A percentile compares a stretch with the other conserved stretches of the same genome.
phyloP scores from a whole-genome alignment of 2,888 invertebrate species.

The Harmothoe impar region DNA sequence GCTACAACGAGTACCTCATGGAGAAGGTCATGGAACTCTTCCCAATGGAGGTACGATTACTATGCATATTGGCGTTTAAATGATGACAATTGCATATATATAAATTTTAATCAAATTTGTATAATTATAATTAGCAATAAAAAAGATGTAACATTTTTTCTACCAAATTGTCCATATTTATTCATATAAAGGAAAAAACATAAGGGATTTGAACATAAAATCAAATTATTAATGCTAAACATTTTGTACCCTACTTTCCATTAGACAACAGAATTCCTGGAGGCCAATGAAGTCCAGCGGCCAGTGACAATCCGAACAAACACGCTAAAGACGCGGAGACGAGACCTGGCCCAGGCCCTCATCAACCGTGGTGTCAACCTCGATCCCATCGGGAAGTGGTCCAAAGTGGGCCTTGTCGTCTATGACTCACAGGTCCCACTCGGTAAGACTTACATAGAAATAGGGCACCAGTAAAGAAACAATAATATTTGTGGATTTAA shows the following conservation, averaged over 20 bases:
- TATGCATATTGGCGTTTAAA: background rate
- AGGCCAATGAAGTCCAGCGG: slow-evolving; percentile 96
- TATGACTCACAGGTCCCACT: slow-evolving; percentile 98
- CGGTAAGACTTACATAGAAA: slow-evolving; percentile 86
- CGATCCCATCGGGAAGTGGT: slow-evolving; percentile 99
- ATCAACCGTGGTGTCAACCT: slow-evolving; percentile 98
- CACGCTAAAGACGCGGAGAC: slow-evolving; percentile 92
- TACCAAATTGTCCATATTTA: no score
- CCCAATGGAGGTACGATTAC: slow-evolving; percentile 75
- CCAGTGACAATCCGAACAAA: slow-evolving; percentile 98
- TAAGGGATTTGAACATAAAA: no score
- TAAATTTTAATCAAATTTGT: no score
- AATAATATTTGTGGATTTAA: no score
- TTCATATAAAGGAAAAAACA: no score
- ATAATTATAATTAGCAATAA: no score
- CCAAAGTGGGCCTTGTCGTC: slow-evolving; percentile 97
- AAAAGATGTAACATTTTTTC: no score
- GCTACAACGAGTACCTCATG: slow-evolving; percentile 98
- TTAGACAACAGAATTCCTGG: slow-evolving; percentile 93
- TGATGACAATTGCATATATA: no score
- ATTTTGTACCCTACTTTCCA: slow-evolving; percentile 52
- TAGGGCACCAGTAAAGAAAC: no score
- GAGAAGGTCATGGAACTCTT: slow-evolving; percentile 87
- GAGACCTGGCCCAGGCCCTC: slow-evolving; percentile 96
- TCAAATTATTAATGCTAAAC: no score